Evolutionary conservation across 2,888 invertebrate genomes (phyloP).

Genomic region (Phengaris alcon): DNA sequence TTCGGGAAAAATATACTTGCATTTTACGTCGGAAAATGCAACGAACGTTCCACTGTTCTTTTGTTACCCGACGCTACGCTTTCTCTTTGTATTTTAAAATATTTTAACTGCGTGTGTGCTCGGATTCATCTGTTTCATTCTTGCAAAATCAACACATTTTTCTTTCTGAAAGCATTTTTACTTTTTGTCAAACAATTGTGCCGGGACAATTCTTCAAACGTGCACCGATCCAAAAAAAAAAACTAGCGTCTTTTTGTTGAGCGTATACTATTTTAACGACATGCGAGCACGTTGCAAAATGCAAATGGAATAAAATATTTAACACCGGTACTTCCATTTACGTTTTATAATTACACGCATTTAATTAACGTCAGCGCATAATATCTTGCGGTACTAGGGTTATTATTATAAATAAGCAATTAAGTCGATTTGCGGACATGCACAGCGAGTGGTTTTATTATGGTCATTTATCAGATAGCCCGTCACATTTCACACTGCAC

Average conservation of each 20-base stretch:
- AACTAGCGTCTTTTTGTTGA: not conserved
- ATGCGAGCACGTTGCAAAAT: not conserved
- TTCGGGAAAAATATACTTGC: conserved; percentile 45
- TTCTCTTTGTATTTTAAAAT: conserved; percentile 46
- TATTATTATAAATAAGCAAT: conserved; percentile 46
- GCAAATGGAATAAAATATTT: conserved; percentile 8
- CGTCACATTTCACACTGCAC: conserved; percentile 50
- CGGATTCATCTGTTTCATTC: conserved; percentile 45
- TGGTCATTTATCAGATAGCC: conserved; percentile 59
- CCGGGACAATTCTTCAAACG: conserved; percentile 24
- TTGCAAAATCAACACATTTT: conserved; percentile 43
- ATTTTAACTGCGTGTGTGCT: conserved; percentile 45
- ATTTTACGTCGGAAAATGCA: conserved; percentile 47
- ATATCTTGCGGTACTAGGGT: conserved; percentile 33
- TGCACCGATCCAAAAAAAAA: not conserved
- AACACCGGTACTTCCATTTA: conserved; percentile 29
- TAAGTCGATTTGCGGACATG: conserved; percentile 57
- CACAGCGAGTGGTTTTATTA: conserved; percentile 49
- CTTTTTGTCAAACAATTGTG: conserved; percentile 32
- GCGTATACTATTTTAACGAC: conserved; percentile 6
- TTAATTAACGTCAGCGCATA: conserved; percentile 33
- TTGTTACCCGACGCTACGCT: conserved; percentile 44
- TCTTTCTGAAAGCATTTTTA: conserved; percentile 40
- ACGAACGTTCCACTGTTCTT: conserved; percentile 43
- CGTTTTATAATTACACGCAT: conserved; percentile 30